phyloP scores from a whole-genome alignment of 2,797 vertebrate genomes.

The Premnoplex brunnescens region DNA sequence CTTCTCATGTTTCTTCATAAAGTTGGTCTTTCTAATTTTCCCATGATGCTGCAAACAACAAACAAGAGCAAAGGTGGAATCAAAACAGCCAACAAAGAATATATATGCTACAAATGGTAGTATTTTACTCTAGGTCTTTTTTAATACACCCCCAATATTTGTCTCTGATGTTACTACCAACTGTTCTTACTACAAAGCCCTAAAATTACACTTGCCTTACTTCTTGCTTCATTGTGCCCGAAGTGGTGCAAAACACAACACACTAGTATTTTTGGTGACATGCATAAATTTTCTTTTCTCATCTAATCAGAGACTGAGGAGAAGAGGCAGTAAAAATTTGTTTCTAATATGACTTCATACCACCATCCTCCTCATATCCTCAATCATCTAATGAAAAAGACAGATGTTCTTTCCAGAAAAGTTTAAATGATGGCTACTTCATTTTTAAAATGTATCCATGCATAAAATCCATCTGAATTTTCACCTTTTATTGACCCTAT shows the following conservation, averaged over 20 bases:
- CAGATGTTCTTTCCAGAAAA: not conserved
- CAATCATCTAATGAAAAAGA: not conserved
- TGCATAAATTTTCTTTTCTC: not conserved
- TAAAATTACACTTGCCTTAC: not conserved
- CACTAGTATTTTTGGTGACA: not conserved
- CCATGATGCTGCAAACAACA: slow-evolving; percentile 88
- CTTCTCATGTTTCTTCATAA: slow-evolving; percentile 97
- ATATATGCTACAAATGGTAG: not conserved
- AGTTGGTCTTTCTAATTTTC: slow-evolving; percentile 92
- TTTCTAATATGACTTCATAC: not conserved
- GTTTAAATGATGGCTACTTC: not conserved
- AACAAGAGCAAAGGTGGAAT: not conserved
- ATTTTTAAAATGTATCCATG: not conserved
- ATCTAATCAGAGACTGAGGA: not conserved
- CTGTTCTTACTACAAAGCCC: not conserved
- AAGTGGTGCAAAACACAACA: not conserved
- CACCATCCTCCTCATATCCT: not conserved
- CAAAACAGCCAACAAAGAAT: not conserved
- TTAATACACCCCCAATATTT: not conserved
- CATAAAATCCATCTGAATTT: not conserved
- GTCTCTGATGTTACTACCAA: not conserved
- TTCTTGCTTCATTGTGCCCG: not conserved
- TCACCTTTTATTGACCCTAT: not conserved
- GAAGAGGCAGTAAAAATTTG: not conserved
- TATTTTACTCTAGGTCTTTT: not conserved